Evolutionary conservation across 2,888 invertebrate species (phyloP).

Genomic region (Drosophila stalkeri): DNA sequence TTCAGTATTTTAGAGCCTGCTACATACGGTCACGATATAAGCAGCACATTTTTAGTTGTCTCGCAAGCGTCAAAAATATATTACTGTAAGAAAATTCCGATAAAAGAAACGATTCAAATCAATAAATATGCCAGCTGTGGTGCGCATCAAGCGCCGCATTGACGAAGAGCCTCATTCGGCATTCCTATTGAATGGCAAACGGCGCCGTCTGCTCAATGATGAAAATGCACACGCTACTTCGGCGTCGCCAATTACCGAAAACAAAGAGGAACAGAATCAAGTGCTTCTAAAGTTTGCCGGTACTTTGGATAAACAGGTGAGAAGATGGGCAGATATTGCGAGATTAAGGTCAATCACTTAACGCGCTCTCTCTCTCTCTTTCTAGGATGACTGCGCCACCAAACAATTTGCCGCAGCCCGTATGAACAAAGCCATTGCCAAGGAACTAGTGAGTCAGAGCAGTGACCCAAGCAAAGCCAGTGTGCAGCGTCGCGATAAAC

Average conservation of each 20-base stretch:
- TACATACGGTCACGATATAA: conserved; percentile 9
- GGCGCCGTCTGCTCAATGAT: conserved; percentile 87
- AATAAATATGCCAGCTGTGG: conserved; percentile 86
- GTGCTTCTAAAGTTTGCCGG: conserved; percentile 91
- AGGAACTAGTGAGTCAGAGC: conserved; percentile 85
- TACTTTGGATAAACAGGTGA: conserved; percentile 89
- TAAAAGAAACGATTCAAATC: conserved; percentile 17
- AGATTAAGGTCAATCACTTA: not conserved
- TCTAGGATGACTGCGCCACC: conserved; percentile 85
- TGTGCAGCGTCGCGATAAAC: conserved; percentile 85
- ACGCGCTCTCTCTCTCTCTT: not conserved
- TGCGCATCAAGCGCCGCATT: conserved; percentile 90
- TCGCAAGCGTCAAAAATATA: conserved; percentile 15
- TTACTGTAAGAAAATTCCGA: conserved; percentile 32
- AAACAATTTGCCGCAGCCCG: conserved; percentile 85
- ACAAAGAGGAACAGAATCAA: conserved; percentile 85
- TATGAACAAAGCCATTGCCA: conserved; percentile 85
- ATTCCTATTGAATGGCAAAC: conserved; percentile 90
- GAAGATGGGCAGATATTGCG: not conserved
- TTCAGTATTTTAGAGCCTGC: conserved; percentile 7
- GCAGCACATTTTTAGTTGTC: conserved; percentile 29
- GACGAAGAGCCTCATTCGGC: conserved; percentile 90
- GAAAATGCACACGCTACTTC: conserved; percentile 39
- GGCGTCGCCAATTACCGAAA: conserved; percentile 22
- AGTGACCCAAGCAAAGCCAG: conserved; percentile 82